These are phyloP conservation scores for human (Homo sapiens) DNA, from an alignment of 2,113 vertebrate genomes.

Conservation along the genomic window GRCh38 chr4:43441501-43442000, in stretches of 20 bases:
- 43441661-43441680: neutral
- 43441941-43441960: neutral
- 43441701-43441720: neutral
- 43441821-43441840: too few relatives aligned
- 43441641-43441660: neutral
- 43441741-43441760: neutral
- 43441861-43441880: accelerated
- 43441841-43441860: neutral
- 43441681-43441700: neutral
- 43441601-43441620: neutral
- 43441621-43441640: neutral
- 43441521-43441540: neutral
- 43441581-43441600: neutral
- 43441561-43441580: neutral
- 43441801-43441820: neutral
- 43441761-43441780: neutral
- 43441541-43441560: neutral
- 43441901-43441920: neutral
- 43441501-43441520: neutral
- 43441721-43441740: neutral
- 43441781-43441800: neutral
- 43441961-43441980: neutral
- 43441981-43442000: neutral
- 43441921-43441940: too few relatives aligned
- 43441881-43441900: neutral